Base-by-base conservation (phyloP, 2,113 vertebrate genomes). In the Channa argus region DNA sequence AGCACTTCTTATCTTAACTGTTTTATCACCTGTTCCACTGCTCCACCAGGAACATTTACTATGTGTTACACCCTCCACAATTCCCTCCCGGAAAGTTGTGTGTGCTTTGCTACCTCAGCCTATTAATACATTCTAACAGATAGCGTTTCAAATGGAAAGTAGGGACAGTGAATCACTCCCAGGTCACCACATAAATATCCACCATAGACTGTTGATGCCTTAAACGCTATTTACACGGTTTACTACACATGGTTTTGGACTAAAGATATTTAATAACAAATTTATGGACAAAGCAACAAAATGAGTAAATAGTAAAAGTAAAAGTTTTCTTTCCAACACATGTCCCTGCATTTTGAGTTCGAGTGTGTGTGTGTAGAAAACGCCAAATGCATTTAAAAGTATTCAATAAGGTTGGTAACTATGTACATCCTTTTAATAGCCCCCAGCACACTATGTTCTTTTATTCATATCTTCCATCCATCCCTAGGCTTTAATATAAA, bases 51-150 rank as follows among this genome's bases (percentile, higher is more conserved):
- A 72, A 73, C 75, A 71, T 74, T 47, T 5, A 45, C 15, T 70
- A 63, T 72, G 68, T 63, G 90, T 88, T 76, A 83, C 91, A 90
- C 89, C 91, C 91, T 84, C 50, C 13, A 50, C 62, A 5, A 74
- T 51, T 90, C 89, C 93, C 90, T 93, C 91, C 73, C 91, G 92
- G 94, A 94, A 94, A 93, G 92, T 24, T 90, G 92, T 88, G 92
- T 87, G 91, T 85, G 84, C 71, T 82, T 72, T 75, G 63, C 50
- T 84, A 76, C 85, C 78, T 75, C 71, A 50, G 71, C 76, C 86
- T 81, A 86, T 86, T 68, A 71, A 83, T 90, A 90, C 68, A 65
- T 72, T 63, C 84, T 81, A 82, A 79, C 82, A 86, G 92, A 91
- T 86, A 88, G 81, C 85, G 47, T 64, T 36, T 82, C 44, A 43